Evolutionary conservation across 2,888 invertebrate species (phyloP), one percentile per base, ranked within the genome.

Genomic region (Hololepta plana): DNA sequence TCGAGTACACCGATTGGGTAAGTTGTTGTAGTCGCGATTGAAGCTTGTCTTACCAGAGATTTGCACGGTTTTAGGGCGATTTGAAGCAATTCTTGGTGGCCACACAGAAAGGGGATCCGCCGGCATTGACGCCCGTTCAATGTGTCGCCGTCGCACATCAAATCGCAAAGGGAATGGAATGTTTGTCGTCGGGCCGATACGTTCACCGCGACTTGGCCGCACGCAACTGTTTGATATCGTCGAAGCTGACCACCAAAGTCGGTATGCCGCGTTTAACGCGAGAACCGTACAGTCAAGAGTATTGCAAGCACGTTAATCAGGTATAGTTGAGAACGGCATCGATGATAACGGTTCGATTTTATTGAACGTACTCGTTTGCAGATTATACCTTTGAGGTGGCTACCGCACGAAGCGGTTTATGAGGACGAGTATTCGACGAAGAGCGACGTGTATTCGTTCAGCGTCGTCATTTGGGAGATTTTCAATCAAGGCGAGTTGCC

Each of bases 1-100:
- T 87, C 8, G 88, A 93, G 45, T 81, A 87, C 46, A 87, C 87
- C 3, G 91, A 93, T 48, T 91, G 90, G 91, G 82, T 84, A 51
- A 55, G 61, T 41, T 4, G n/a, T n/a, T n/a, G n/a, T n/a, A n/a
- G n/a, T n/a, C n/a, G n/a, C n/a, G 7, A 19, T 17, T 59, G 41
- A 46, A 46, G 22, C 27, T 29, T 28, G 32, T 37, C 38, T 33
- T 32, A 24, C n/a, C n/a, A n/a, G n/a, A n/a, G n/a, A n/a, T n/a
- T n/a, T n/a, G n/a, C n/a, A n/a, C n/a, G n/a, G 23, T 48, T 47
- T 29, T 51, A 85, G 84, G 91, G 91, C 4, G 91, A 91, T 51
- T 60, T 93, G 26, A 91, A 91, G 43, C 87, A 82, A 57, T 90
- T 79, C 60, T 62, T 85, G 12, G 54, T 75, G 26, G 79, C 82